Conservation (phyloP, 2,888 invertebrate species). For the Macrosoma leucophasiata region DNA sequence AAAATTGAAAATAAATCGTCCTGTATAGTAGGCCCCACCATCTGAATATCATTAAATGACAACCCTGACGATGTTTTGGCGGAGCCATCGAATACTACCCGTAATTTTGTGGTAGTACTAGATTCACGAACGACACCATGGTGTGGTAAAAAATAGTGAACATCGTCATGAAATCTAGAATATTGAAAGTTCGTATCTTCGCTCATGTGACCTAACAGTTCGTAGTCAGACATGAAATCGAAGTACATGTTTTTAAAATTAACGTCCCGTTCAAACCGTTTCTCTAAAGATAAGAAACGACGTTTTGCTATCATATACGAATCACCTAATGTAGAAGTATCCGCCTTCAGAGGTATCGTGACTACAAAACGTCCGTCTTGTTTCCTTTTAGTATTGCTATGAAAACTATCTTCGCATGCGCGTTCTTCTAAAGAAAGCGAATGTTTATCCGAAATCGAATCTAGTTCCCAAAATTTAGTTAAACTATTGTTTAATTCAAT, state of each 20-base stretch:
- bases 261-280: background rate
- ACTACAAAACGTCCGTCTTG: background rate
- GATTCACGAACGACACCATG: constrained; percentile 11
- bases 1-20: constrained; percentile 17
- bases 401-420: background rate
- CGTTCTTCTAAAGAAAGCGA: background rate
- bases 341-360: background rate
- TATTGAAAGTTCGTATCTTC: background rate
- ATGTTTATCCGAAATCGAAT: no score
- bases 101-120: constrained; percentile 16
- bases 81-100: constrained; percentile 16
- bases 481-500: background rate
- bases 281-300: background rate
- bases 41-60: constrained; percentile 16
- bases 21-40: constrained; percentile 16
- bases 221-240: background rate
- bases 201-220: background rate
- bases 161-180: constrained; percentile 10
- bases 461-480: background rate
- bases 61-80: constrained; percentile 7
- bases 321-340: background rate
- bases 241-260: background rate
- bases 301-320: background rate
- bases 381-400: background rate
- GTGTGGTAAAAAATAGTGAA: constrained; percentile 13